Evolutionary conservation across 2,888 invertebrate species (phyloP).

Genomic region (Phorcus lineatus): DNA sequence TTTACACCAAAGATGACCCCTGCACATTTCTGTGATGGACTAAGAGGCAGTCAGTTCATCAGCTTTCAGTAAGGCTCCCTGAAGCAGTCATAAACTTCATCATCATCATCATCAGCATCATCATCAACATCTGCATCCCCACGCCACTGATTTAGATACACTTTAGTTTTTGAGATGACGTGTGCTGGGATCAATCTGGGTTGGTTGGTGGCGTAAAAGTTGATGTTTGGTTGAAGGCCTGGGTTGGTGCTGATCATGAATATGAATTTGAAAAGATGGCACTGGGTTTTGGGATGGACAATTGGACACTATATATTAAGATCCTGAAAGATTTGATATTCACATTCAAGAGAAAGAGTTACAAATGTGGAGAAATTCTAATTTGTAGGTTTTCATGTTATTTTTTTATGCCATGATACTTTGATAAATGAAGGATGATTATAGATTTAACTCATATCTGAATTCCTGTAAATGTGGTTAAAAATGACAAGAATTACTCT

Average conservation of each 20-base stretch:
- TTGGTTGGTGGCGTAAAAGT: too few relatives aligned
- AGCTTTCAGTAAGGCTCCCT: too few relatives aligned
- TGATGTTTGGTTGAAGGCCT: neutral
- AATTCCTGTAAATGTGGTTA: neutral
- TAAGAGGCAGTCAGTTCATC: too few relatives aligned
- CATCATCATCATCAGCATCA: too few relatives aligned
- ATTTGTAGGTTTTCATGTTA: neutral
- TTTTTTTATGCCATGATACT: neutral
- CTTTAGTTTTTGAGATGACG: too few relatives aligned
- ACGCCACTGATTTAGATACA: too few relatives aligned
- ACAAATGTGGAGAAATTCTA: neutral
- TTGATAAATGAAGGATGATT: neutral
- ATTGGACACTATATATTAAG: neutral
- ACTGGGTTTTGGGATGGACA: too few relatives aligned
- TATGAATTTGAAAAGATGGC: neutral
- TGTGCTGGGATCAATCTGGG: too few relatives aligned
- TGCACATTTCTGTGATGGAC: too few relatives aligned
- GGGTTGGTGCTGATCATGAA: neutral
- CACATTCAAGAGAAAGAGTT: neutral
- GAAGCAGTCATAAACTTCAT: too few relatives aligned
- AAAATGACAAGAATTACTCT: neutral
- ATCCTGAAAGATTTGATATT: neutral
- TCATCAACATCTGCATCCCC: too few relatives aligned
- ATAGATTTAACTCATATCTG: neutral
- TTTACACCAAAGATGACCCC: too few relatives aligned